Conservation (phyloP, 2,797 vertebrate species). For the Morelia viridis region DNA sequence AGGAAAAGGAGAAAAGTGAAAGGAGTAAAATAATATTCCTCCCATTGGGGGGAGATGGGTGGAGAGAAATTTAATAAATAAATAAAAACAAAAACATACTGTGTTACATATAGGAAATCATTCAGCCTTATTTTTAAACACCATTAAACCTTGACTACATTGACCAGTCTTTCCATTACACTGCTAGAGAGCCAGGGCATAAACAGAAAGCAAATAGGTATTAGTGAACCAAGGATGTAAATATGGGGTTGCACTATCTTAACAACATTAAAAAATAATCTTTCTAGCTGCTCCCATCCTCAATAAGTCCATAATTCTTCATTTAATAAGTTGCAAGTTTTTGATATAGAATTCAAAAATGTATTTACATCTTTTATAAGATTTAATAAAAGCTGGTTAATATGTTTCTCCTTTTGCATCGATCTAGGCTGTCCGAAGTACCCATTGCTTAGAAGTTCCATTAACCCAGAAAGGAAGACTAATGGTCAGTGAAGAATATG, state of each 20-base stretch:
- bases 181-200: not conserved
- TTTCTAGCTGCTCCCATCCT: not conserved
- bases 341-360: not conserved
- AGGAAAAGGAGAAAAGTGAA: not conserved
- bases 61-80: too few species aligned
- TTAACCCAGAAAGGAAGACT: conserved; percentile 78
- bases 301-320: not conserved
- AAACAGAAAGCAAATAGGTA: not conserved
- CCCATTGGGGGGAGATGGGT: too few species aligned
- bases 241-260: not conserved
- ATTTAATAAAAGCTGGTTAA: not conserved
- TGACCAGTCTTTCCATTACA: not conserved
- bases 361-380: not conserved
- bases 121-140: not conserved
- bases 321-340: not conserved
- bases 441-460: conserved; percentile 91
- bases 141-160: not conserved
- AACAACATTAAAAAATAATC: not conserved
- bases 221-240: not conserved
- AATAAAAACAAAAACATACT: not conserved
- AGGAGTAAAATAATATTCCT: too few species aligned
- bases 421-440: conserved; percentile 85
- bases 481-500: conserved; percentile 85
- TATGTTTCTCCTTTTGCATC: not conserved
- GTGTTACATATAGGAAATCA: not conserved